phyloP scores from a whole-genome alignment of 2,797 vertebrate genomes.

The Gymnopithys bicolor region DNA sequence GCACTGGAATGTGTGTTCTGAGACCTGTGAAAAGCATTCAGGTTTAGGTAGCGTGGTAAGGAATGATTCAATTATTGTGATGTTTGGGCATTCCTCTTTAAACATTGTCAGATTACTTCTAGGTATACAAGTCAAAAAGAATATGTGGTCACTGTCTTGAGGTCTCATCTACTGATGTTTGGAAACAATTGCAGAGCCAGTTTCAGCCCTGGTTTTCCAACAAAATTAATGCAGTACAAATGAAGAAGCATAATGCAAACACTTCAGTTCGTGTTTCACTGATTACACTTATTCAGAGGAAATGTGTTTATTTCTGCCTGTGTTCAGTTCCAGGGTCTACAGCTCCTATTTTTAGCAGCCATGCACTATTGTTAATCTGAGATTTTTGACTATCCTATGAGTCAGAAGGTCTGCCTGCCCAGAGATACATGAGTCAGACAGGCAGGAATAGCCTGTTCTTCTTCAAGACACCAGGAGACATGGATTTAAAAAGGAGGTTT shows the following conservation, averaged over 20 bases:
- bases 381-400: conserved; percentile 73
- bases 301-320: conserved; percentile 52
- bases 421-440: conserved; percentile 74
- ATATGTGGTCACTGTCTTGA: accelerated
- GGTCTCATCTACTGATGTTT: background rate
- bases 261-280: conserved; percentile 11
- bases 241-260: background rate
- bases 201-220: background rate
- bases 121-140: background rate
- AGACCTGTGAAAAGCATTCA: background rate
- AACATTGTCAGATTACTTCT: background rate
- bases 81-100: background rate
- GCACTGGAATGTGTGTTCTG: background rate
- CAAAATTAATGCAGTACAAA: background rate
- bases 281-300: conserved; percentile 19
- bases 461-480: conserved; percentile 60
- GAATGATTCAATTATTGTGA: accelerated
- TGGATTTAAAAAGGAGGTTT: conserved; percentile 61
- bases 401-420: conserved; percentile 77
- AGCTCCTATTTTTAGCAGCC: conserved; percentile 73
- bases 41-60: background rate
- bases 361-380: conserved; percentile 68
- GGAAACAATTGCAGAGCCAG: background rate
- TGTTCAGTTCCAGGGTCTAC: conserved; percentile 21
- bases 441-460: conserved; percentile 74